phyloP scores from a whole-genome alignment of 2,113 vertebrate species.

The Zosterops japonicus region DNA sequence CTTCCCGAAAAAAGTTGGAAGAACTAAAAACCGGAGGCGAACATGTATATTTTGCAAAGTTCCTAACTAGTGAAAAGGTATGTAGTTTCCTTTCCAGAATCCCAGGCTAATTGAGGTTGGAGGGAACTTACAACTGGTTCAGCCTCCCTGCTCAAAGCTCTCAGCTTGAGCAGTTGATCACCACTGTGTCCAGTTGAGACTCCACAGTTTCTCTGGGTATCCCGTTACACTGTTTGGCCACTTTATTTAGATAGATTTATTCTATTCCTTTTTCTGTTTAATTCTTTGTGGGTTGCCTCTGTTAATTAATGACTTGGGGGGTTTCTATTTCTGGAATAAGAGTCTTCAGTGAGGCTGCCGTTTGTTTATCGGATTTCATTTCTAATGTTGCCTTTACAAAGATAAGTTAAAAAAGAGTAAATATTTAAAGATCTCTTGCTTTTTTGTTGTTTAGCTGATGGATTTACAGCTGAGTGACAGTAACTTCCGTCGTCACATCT shows the following conservation, averaged over 20 bases:
- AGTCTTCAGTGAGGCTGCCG: neutral
- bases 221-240: neutral
- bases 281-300: neutral
- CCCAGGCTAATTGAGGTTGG: neutral
- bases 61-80: slow-evolving; percentile 98
- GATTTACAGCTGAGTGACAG: slow-evolving; percentile 97
- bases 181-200: fast-evolving
- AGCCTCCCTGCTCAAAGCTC: neutral
- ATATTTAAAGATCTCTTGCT: neutral
- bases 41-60: slow-evolving; percentile 97
- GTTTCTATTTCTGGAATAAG: neutral
- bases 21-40: slow-evolving; percentile 91
- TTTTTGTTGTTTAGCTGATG: slow-evolving; percentile 84
- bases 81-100: neutral
- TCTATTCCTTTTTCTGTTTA: neutral
- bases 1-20: slow-evolving; percentile 92
- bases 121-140: neutral
- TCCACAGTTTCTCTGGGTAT: neutral
- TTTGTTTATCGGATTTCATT: neutral
- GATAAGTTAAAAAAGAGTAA: neutral
- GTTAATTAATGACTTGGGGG: neutral
- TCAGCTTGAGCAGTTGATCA: neutral
- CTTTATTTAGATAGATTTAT: neutral
- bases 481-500: slow-evolving; percentile 95
- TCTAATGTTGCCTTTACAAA: neutral